Percentiles rank a stretch among this genome's conserved stretches.
These are phyloP conservation scores for Hippolais icterina DNA, from an alignment of 2,113 vertebrate genomes.

Conservation along the genomic window DNA sequence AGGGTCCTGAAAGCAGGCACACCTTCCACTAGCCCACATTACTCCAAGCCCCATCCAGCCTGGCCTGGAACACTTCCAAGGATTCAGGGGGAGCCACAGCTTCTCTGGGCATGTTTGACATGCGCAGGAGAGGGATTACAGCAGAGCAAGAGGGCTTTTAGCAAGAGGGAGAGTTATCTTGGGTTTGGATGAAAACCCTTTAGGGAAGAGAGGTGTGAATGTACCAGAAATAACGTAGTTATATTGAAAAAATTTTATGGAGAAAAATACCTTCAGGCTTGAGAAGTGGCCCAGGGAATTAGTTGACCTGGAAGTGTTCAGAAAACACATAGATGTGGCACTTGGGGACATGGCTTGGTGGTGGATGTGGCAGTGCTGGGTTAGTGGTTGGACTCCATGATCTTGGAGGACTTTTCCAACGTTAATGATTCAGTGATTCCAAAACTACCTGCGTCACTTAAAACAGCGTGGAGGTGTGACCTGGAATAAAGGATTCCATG, in stretches of 20 bases:
- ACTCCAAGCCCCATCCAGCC: neutral
- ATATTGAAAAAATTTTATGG: neutral
- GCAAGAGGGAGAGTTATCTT: neutral
- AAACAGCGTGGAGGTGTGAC: neutral
- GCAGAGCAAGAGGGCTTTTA: neutral
- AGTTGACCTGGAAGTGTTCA: neutral
- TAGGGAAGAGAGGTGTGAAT: neutral
- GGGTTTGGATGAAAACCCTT: neutral
- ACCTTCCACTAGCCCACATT: neutral
- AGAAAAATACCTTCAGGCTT: neutral
- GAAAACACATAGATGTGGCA: neutral
- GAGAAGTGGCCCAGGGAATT: neutral
- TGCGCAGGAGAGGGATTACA: neutral
- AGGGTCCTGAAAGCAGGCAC: neutral
- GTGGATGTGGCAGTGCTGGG: neutral
- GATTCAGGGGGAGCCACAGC: neutral
- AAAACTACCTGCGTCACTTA: neutral
- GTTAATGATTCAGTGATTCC: neutral
- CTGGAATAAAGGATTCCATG: neutral
- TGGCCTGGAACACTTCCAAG: neutral
- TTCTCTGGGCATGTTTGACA: neutral
- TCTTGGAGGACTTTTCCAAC: neutral
- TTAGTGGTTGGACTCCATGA: neutral
- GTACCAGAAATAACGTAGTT: neutral
- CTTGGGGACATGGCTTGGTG: neutral